Evolutionary conservation across 2,888 invertebrate genomes (phyloP), one percentile per base, ranked within the genome.

Genomic region (Phortica okadai): DNA sequence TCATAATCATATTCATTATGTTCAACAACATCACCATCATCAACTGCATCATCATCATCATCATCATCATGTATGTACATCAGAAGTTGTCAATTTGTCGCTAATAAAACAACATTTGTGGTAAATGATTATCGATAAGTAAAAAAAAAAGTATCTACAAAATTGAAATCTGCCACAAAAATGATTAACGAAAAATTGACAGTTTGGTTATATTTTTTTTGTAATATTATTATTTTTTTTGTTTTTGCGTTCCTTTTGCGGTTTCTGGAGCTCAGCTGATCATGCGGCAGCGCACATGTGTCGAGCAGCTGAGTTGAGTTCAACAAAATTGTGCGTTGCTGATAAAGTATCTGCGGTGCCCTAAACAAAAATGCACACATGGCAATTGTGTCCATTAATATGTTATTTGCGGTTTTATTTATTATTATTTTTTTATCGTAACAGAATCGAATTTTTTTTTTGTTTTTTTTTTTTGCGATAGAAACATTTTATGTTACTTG

Each of bases 41-140:
- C 5, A 50, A 2, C 14, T 5, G 1, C 50, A 50, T 50, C 8
- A 14, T 50, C 50, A 50, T 50, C 14, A 50, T 45, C 7, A 10
- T 45, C 45, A 45, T 45, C 7, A 45, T n/a, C n/a, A n/a, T n/a
- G n/a, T n/a, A n/a, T 50, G 50, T 8, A 14, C 16, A 59, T 10
- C 59, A 44, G 67, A 42, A 67, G 67, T 44, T 67, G 44, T 11
- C 67, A 67, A 44, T 42, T 67, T 67, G 67, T 67, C 67, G 44
- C 67, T 67, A 67, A 67, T 67, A 67, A 67, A 67, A 44, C 67
- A 67, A 42, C 67, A 67, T 16, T 59, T 59, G 59, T 21, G 21
- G 59, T n/a, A 59, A 59, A 14, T 16, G 59, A n/a, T 59, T 59
- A 8, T n/a, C n/a, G 16, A 59, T 59, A 59, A 59, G n/a, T 8